A percentile compares a stretch with the other conserved stretches of the same genome.
phyloP scores from a whole-genome alignment of 1,140 invertebrate species.

The Papilio xuthus region DNA sequence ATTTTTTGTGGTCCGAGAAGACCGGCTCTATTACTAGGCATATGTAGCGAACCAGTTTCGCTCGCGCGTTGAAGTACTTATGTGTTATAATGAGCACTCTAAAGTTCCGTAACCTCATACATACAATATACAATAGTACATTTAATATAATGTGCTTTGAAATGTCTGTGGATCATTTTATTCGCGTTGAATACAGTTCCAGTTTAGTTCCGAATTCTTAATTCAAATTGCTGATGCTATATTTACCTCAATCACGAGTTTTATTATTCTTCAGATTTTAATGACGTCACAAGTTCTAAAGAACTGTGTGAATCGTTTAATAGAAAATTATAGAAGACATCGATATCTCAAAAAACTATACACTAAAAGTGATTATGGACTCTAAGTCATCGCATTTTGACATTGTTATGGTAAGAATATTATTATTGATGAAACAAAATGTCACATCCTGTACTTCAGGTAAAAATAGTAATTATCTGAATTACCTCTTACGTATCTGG shows the following conservation, averaged over 20 bases:
- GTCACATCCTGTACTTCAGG: neutral
- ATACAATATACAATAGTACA: constrained; percentile 5
- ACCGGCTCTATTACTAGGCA: constrained; percentile 33
- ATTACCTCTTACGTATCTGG: neutral
- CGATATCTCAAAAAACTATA: no score
- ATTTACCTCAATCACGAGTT: neutral
- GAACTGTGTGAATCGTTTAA: no score
- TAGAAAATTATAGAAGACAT: no score
- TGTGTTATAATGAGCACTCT: constrained; percentile 34
- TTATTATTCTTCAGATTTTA: neutral
- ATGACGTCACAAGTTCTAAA: no score
- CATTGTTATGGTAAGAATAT: no score
- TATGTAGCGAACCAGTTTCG: constrained; percentile 35
- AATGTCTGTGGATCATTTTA: constrained; percentile 1
- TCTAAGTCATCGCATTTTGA: no score
- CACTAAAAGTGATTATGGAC: no score
- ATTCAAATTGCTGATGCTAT: neutral
- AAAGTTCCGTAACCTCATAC: constrained; percentile 33
- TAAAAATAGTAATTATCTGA: neutral
- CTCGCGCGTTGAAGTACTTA: constrained; percentile 34
- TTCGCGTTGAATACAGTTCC: neutral
- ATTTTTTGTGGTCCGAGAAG: constrained; percentile 29
- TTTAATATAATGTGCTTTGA: constrained; percentile 20
- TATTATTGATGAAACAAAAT: no score
- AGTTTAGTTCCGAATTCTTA: neutral